Base-by-base conservation (phyloP, 2,113 vertebrate species). In the Lonchura striata region DNA sequence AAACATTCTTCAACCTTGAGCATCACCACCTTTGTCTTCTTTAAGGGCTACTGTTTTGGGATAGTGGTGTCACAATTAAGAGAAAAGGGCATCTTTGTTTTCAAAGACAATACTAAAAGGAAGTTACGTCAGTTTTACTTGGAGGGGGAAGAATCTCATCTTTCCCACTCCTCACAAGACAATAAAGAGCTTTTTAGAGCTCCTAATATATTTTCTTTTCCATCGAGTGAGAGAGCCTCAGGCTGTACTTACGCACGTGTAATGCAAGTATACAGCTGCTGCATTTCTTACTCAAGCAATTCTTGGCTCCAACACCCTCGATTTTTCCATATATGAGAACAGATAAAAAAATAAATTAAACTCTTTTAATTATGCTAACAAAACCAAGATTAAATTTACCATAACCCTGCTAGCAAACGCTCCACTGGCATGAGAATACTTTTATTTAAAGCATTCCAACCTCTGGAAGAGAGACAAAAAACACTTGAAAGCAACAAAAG, bases 271-370 rank as follows among this genome's bases (percentile, higher is more conserved):
- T 95, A 95, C 64, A 97, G 97, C 97, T 96, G 95, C 95, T 85
- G 61, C 64, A 33, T 83, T 86, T 97, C 83, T 72, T 74, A 79
- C 70, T 93, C 41, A 66, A 94, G 94, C 90, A 85, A 52, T 76
- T 96, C 94, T 95, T 95, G 94, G 97, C 96, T 97, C 88, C 24
- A 30, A 94, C 92, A 95, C 54, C 86, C 90, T 92, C 7, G 0
- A 78, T 88, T 95, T 96, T 90, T 93, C 84, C 93, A 94, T 27
- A 59, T 54, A 84, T 20, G 95, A 95, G 80, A 93, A 77, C 66
- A 88, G 79, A 92, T 95, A 88, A 95, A 92, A 96, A 96, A 97
- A 96, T 88, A 97, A 97, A 95, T 94, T 83, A 95, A 96, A 95
- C 30, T 78, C 91, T 96, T 97, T 95, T 85, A 86, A 82, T 92